Conservation (phyloP, 23 tunicate species). For the Halocynthia aurantium region DNA sequence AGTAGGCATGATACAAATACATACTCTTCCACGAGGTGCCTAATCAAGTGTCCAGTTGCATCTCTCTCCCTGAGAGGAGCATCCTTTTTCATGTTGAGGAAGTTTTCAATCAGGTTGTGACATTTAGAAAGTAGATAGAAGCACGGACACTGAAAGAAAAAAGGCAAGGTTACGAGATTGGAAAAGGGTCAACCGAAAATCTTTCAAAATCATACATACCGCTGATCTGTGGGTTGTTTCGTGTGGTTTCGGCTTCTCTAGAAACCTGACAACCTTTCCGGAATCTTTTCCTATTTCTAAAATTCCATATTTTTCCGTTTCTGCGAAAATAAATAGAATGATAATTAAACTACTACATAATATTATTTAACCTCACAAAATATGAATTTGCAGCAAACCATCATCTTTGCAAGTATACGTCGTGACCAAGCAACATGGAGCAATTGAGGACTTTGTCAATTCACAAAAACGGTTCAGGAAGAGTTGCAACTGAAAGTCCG, state of each 20-base stretch:
- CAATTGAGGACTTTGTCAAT: too few relatives aligned
- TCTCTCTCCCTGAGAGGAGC: slow-evolving; percentile 56
- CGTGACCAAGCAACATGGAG: slow-evolving; percentile 29
- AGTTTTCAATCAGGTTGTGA: slow-evolving; percentile 15
- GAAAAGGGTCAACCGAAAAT: not conserved
- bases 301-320: slow-evolving; percentile 60
- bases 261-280: slow-evolving; percentile 30
- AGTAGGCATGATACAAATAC: not conserved
- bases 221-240: slow-evolving; percentile 55
- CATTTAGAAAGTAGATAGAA: slow-evolving; percentile 62
- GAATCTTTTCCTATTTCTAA: slow-evolving; percentile 35
- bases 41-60: slow-evolving; percentile 75
- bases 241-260: slow-evolving; percentile 60
- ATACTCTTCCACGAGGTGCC: slow-evolving; percentile 26
- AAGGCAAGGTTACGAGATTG: not conserved
- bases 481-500: slow-evolving; percentile 31
- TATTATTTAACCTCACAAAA: too few relatives aligned
- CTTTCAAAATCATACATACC: slow-evolving; percentile 22
- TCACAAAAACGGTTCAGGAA: too few relatives aligned
- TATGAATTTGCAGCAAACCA: not conserved
- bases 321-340: not conserved
- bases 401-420: slow-evolving; percentile 47
- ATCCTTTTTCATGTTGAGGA: slow-evolving; percentile 39
- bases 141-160: slow-evolving; percentile 56
- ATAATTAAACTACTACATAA: too few relatives aligned